A percentile compares a stretch with the other conserved stretches of the same genome.
phyloP scores from a whole-genome alignment of 2,888 invertebrate genomes.

The Scrobipalpa atriplicella region DNA sequence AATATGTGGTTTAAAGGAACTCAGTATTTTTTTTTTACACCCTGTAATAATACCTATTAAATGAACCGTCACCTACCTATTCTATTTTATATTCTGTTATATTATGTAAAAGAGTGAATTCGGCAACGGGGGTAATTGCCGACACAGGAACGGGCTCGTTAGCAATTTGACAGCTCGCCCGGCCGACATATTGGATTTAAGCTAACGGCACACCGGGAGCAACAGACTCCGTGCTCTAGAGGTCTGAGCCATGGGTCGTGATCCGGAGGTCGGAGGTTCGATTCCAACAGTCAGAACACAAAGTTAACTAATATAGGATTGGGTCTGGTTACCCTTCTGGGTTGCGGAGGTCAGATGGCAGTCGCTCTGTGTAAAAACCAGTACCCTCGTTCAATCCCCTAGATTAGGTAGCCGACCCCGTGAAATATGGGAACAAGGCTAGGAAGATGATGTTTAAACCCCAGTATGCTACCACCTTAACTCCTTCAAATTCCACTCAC shows the following conservation, averaged over 20 bases:
- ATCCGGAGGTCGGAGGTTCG: too few species aligned
- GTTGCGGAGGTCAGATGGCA: too few species aligned
- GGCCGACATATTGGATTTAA: slow-evolving; percentile 29
- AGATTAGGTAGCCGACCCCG: too few species aligned
- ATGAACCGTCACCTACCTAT: not conserved
- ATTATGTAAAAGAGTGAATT: slow-evolving; percentile 12
- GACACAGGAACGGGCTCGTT: slow-evolving; percentile 30
- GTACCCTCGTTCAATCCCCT: too few species aligned
- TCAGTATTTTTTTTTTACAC: too few species aligned
- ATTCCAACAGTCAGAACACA: too few species aligned
- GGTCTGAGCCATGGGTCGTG: not conserved
- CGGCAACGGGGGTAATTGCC: slow-evolving; percentile 24
- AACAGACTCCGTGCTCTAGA: not conserved
- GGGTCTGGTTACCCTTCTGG: too few species aligned
- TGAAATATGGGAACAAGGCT: too few species aligned
- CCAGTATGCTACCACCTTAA: not conserved
- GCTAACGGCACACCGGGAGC: not conserved
- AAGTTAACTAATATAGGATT: too few species aligned
- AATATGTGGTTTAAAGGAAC: too few species aligned
- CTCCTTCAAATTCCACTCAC: slow-evolving; percentile 13
- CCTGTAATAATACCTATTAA: not conserved
- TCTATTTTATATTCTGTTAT: not conserved
- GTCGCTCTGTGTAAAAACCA: too few species aligned
- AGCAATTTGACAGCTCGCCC: slow-evolving; percentile 35
- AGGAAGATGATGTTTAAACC: not conserved